Conservation (phyloP, 2,113 vertebrate species). For the Poeciliopsis retropinna region DNA sequence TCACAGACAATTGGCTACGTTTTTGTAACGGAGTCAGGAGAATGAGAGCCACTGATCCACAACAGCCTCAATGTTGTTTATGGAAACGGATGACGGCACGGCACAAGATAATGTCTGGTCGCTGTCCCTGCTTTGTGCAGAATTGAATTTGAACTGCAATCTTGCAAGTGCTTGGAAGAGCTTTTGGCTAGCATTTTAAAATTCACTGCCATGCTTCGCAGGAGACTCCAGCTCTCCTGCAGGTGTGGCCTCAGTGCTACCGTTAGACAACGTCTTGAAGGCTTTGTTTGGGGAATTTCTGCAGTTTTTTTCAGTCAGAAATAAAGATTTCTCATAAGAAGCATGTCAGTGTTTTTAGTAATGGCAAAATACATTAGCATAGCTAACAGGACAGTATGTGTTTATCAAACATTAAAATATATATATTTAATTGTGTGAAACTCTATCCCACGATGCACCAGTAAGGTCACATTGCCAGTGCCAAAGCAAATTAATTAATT, state of each 20-base stretch:
- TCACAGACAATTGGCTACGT: slow-evolving; percentile 6
- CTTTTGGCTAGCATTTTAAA: slow-evolving; percentile 16
- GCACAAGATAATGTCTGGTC: slow-evolving; percentile 41
- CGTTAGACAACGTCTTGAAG: not conserved
- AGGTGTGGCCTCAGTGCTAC: not conserved
- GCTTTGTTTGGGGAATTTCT: not conserved
- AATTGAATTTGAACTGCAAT: slow-evolving; percentile 39
- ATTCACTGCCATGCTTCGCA: slow-evolving; percentile 5
- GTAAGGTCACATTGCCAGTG: too few species aligned
- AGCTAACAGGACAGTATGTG: too few species aligned
- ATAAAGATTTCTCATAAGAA: not conserved
- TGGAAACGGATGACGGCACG: slow-evolving; percentile 36
- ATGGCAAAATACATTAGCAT: too few species aligned
- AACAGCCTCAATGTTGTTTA: slow-evolving; percentile 39
- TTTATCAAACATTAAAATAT: too few species aligned
- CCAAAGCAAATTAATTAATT: not conserved
- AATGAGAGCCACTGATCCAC: slow-evolving; percentile 35
- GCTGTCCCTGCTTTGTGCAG: slow-evolving; percentile 33
- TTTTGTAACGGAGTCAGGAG: slow-evolving; percentile 19
- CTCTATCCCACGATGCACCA: too few species aligned
- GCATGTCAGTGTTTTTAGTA: too few species aligned
- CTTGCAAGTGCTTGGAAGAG: slow-evolving; percentile 24
- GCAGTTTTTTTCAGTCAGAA: not conserved
- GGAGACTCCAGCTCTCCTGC: slow-evolving; percentile 7
- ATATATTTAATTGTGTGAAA: too few species aligned